These are phyloP conservation scores for Patella caerulea DNA, from an alignment of 2,888 invertebrate species.

Conservation along the genomic window DNA sequence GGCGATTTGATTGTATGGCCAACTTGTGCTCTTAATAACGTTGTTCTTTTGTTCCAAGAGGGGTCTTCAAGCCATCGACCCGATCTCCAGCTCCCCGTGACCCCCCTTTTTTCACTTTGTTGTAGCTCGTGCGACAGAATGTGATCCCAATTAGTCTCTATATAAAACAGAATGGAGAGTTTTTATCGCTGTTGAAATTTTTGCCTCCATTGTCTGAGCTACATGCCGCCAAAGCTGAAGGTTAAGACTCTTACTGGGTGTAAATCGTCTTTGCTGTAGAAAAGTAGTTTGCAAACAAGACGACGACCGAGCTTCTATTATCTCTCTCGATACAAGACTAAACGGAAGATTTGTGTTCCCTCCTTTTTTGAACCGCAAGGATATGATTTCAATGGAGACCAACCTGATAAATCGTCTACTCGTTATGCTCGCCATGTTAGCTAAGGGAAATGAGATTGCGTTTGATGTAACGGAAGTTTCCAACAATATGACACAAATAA, in stretches of 20 bases:
- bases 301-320: slow-evolving; percentile 19
- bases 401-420: background rate
- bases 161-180: slow-evolving; percentile 1
- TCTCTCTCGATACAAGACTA: background rate
- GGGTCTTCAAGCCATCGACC: background rate
- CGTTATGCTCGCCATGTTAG: too few relatives aligned
- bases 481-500: too few relatives aligned
- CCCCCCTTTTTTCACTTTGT: background rate
- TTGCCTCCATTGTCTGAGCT: background rate
- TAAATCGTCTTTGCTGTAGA: slow-evolving; percentile 19
- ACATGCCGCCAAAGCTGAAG: slow-evolving; percentile 2
- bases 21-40: slow-evolving; percentile 5
- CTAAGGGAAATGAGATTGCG: too few relatives aligned
- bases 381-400: background rate
- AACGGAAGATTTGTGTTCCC: background rate
- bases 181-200: background rate
- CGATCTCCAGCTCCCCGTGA: background rate
- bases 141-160: slow-evolving; percentile 7
- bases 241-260: slow-evolving; percentile 9
- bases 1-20: slow-evolving; percentile 3
- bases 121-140: background rate
- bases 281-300: slow-evolving; percentile 34
- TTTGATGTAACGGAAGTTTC: too few relatives aligned
- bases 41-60: background rate
- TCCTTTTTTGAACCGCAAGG: background rate